Conservation (phyloP, 2,888 invertebrate species). For the Drosophila nigricruria region DNA sequence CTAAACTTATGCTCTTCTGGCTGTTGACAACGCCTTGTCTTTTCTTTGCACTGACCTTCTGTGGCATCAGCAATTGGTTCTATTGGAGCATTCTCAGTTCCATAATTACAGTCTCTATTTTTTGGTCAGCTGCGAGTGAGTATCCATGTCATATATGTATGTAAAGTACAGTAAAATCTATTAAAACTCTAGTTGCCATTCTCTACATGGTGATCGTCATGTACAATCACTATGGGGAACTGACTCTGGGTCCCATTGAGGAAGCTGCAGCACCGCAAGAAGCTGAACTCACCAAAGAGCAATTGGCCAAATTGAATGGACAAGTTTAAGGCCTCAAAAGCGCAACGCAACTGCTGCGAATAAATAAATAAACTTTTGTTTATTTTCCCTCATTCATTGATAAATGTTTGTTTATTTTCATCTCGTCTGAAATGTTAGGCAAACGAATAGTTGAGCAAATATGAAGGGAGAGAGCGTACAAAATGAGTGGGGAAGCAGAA, state of each 20-base stretch:
- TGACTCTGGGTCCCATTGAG: background rate
- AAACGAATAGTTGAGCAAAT: slow-evolving; percentile 2
- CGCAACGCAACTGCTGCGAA: background rate
- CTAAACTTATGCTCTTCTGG: slow-evolving; percentile 14
- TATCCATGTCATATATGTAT: background rate
- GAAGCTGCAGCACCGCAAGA: background rate
- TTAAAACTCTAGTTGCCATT: too few species aligned
- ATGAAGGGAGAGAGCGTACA: too few species aligned
- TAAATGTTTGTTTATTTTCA: slow-evolving; percentile 2
- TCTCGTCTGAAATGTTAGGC: background rate
- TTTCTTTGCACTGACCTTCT: background rate
- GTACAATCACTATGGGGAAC: slow-evolving; percentile 20
- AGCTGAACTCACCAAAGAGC: background rate
- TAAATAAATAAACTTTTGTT: slow-evolving; percentile 7
- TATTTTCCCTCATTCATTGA: background rate
- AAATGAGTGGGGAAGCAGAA: background rate
- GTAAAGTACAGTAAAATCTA: too few species aligned
- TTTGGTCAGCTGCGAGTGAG: slow-evolving; percentile 7
- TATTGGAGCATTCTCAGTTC: background rate
- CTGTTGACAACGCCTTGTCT: slow-evolving; percentile 9
- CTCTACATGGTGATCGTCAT: slow-evolving; percentile 7
- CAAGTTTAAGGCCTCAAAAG: background rate
- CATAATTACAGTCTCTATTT: background rate
- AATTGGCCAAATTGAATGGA: background rate
- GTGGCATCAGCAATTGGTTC: background rate